These are phyloP conservation scores for Semibalanus balanoides DNA, from an alignment of 1,140 invertebrate species.

Conservation along the genomic window DNA sequence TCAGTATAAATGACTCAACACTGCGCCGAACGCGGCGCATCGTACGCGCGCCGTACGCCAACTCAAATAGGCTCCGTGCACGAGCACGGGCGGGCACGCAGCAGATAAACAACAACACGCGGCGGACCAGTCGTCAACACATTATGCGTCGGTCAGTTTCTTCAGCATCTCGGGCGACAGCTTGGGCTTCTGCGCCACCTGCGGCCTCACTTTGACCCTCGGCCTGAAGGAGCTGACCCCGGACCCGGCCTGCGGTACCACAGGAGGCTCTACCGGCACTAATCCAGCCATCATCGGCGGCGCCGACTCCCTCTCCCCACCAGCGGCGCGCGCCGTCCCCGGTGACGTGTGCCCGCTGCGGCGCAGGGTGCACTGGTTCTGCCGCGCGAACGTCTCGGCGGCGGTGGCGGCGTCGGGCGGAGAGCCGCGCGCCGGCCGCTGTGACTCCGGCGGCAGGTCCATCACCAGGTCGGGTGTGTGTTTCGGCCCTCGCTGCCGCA, in stretches of 20 bases:
- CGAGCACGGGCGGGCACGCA: too few species aligned
- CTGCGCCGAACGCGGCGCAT: too few species aligned
- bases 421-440: slow-evolving; percentile 19
- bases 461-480: slow-evolving; percentile 78
- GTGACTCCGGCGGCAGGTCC: slow-evolving; percentile 46
- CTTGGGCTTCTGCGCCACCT: background rate
- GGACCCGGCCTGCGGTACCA: background rate
- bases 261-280: background rate
- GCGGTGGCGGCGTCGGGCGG: slow-evolving; percentile 46
- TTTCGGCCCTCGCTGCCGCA: slow-evolving; percentile 35
- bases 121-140: too few species aligned
- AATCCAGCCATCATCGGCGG: too few species aligned
- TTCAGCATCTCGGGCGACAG: too few species aligned
- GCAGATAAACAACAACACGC: too few species aligned
- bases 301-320: background rate
- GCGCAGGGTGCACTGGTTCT: slow-evolving; percentile 57
- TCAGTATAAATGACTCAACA: too few species aligned
- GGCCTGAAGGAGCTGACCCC: background rate
- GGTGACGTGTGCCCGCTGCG: background rate
- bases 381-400: slow-evolving; percentile 55
- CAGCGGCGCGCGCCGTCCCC: too few species aligned
- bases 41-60: too few species aligned
- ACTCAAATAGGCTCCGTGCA: too few species aligned
- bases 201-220: background rate
- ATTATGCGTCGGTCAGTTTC: too few species aligned